phyloP scores from a whole-genome alignment of 2,113 vertebrate genomes.

The Otolemur garnettii region DNA sequence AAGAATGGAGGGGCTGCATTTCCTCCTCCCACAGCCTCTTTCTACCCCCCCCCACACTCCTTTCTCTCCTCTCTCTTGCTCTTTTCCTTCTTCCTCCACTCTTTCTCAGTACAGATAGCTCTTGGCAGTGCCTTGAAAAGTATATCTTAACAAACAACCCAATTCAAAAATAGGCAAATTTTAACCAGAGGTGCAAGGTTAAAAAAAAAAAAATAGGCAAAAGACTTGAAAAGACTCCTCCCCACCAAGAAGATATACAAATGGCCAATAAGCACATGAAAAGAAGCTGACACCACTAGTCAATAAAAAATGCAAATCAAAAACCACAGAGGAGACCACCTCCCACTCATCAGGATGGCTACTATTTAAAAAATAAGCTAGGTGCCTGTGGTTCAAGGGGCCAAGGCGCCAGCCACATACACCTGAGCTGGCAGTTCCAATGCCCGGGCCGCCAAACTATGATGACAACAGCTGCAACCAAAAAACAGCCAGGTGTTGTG shows the following conservation, averaged over 20 bases:
- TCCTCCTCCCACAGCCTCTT: background rate
- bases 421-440: too few relatives aligned
- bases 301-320: background rate
- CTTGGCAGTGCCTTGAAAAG: background rate
- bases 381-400: too few relatives aligned
- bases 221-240: background rate
- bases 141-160: background rate
- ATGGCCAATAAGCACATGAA: background rate
- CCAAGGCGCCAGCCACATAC: too few relatives aligned
- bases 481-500: too few relatives aligned
- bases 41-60: too few relatives aligned
- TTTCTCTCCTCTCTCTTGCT: background rate
- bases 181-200: background rate
- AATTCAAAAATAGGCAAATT: background rate
- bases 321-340: background rate
- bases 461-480: too few relatives aligned
- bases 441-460: too few relatives aligned
- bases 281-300: background rate
- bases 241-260: constrained; percentile 7
- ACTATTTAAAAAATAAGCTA: background rate
- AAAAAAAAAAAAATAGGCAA: background rate
- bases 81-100: background rate
- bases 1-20: background rate
- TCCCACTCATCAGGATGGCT: background rate
- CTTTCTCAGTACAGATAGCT: background rate